phyloP scores from a whole-genome alignment of 2,797 vertebrate species.

The Hemibagrus guttatus region DNA sequence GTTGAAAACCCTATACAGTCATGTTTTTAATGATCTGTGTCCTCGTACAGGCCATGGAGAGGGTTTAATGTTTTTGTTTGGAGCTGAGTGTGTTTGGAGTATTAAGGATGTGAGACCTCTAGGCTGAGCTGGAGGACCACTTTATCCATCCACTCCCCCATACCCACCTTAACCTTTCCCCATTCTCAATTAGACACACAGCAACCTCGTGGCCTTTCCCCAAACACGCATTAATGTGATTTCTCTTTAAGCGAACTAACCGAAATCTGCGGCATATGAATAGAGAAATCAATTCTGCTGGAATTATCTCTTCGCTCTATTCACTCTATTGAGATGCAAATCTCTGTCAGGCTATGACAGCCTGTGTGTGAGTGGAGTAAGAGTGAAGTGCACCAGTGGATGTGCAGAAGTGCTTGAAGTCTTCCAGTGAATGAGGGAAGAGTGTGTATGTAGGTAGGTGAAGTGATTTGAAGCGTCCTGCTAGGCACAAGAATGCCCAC shows the following conservation, averaged over 20 bases:
- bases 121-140: constrained; percentile 43
- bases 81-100: constrained; percentile 45
- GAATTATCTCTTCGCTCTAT: constrained; percentile 22
- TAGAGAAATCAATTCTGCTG: constrained; percentile 15
- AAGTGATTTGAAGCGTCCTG: constrained; percentile 4
- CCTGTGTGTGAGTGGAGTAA: neutral
- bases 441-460: neutral
- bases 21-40: constrained; percentile 47
- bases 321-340: constrained; percentile 35
- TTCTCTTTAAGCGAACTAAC: constrained; percentile 24
- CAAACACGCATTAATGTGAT: constrained; percentile 16
- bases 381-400: neutral
- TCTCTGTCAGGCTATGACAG: constrained; percentile 9
- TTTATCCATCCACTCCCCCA: constrained; percentile 26
- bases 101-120: constrained; percentile 36
- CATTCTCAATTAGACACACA: neutral
- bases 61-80: constrained; percentile 35
- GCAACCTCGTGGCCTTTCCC: neutral
- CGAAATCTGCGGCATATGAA: neutral
- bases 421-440: neutral
- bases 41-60: constrained; percentile 13
- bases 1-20: constrained; percentile 16
- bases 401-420: constrained; percentile 17
- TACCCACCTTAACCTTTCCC: constrained; percentile 12
- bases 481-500: constrained; percentile 6